Evolutionary conservation across 1,140 invertebrate species (phyloP), one percentile per base, ranked within the genome.

Genomic region (Hylyphantes graminicola): DNA sequence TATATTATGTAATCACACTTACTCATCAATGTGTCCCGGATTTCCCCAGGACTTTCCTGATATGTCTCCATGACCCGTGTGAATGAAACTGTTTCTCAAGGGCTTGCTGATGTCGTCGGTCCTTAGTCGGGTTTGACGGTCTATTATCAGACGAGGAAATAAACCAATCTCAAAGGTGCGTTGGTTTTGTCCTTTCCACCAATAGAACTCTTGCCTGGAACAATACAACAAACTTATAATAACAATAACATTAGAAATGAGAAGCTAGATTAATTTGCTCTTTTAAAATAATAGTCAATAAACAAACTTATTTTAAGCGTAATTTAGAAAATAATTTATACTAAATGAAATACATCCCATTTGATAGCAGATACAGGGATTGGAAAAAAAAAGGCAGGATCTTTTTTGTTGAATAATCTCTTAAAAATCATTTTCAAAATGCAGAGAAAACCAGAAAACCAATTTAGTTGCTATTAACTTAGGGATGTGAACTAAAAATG

Each of bases 131-230:
- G 89, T 87, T 90, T 93, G 92, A 0, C 93, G 92, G 87, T 94
- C 93, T 0, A 94, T 92, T 12, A 94, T 88, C 86, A 92, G 93
- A 8, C 94, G 91, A 78, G 91, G 93, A 88, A 93, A 93, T 76
- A 89, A 85, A 7, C 96, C 97, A 72, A 98, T 93, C 87, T 96
- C 93, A 87, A 94, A 95, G 0, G 95, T 97, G 75, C 95, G 91
- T 89, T 96, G 94, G 90, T 97, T 98, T 90, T 99, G 97, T 13
- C 91, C 96, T 90, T 96, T 97, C 95, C 97, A 98, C 93, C 96
- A 97, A 89, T 96, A 97, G 87, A 95, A 92, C 87, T 99, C 97
- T 0, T 96, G 87, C 35, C 91, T 92, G 86, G n/a, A 61, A 15
- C 57, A 61, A 61, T 3, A 61, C 12, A 61, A 61, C 57, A 61